These are phyloP conservation scores for Polyommatus icarus DNA, from an alignment of 2,888 invertebrate species.

Conservation along the genomic window DNA sequence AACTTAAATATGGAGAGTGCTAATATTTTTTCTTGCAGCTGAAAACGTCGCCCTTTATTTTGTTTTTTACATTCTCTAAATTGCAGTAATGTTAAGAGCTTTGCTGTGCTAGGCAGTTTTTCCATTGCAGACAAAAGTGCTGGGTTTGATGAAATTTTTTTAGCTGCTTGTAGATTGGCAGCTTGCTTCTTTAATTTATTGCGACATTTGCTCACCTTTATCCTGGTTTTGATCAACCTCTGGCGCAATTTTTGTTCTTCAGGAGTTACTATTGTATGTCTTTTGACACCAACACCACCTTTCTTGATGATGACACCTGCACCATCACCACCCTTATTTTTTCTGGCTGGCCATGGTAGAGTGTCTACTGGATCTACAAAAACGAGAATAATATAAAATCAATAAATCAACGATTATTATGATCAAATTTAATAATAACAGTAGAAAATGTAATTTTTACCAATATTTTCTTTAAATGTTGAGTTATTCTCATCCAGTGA, in stretches of 20 bases:
- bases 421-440: too few species aligned
- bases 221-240: not conserved
- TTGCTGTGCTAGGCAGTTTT: conserved; percentile 1
- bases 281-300: not conserved
- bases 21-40: not conserved
- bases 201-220: not conserved
- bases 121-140: not conserved
- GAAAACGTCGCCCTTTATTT: not conserved
- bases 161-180: not conserved
- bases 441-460: too few species aligned
- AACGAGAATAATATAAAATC: too few species aligned
- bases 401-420: too few species aligned
- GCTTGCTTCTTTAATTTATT: conserved; percentile 1
- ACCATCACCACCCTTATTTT: not conserved
- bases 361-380: too few species aligned
- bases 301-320: not conserved
- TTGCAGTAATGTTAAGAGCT: not conserved
- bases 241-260: not conserved
- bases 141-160: not conserved
- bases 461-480: too few species aligned
- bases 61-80: not conserved
- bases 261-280: not conserved
- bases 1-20: not conserved
- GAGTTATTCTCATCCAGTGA: too few species aligned
- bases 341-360: too few species aligned